phyloP scores from a whole-genome alignment of 2,888 invertebrate genomes.

The Conomelus anceps region DNA sequence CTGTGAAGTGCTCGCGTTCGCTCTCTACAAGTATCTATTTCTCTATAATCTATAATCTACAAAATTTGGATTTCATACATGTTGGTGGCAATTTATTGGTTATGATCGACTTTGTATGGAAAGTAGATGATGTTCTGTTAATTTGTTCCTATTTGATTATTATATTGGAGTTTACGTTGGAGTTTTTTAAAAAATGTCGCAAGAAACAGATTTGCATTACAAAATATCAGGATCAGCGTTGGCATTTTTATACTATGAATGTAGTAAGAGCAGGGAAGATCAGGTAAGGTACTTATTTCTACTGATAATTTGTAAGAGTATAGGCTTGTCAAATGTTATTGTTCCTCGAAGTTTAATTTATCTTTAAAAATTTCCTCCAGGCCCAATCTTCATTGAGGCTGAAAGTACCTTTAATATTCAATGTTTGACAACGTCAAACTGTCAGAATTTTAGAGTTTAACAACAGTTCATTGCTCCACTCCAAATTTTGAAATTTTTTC shows the following conservation, averaged over 20 bases:
- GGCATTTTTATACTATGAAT: constrained; percentile 1
- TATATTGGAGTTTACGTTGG: not conserved
- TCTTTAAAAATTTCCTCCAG: too few species aligned
- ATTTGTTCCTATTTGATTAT: not conserved
- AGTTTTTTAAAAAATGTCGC: not conserved
- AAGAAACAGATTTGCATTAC: not conserved
- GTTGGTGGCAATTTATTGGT: not conserved
- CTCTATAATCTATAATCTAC: not conserved
- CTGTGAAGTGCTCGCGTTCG: too few species aligned
- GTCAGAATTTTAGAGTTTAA: too few species aligned
- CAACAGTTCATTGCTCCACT: too few species aligned
- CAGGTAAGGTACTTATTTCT: not conserved
- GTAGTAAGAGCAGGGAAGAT: not conserved
- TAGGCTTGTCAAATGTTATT: too few species aligned
- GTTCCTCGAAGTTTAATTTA: too few species aligned
- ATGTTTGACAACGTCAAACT: too few species aligned
- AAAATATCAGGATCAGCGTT: not conserved
- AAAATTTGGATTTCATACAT: not conserved
- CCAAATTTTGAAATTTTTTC: too few species aligned
- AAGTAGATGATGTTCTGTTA: not conserved
- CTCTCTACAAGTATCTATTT: not conserved
- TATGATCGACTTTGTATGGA: not conserved
- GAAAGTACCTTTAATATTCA: too few species aligned
- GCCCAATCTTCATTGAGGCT: too few species aligned
- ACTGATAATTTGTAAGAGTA: not conserved